Evolutionary conservation across 2,888 invertebrate genomes (phyloP), one percentile per base, ranked within the genome.

Genomic region (Standfussiana lucernea): DNA sequence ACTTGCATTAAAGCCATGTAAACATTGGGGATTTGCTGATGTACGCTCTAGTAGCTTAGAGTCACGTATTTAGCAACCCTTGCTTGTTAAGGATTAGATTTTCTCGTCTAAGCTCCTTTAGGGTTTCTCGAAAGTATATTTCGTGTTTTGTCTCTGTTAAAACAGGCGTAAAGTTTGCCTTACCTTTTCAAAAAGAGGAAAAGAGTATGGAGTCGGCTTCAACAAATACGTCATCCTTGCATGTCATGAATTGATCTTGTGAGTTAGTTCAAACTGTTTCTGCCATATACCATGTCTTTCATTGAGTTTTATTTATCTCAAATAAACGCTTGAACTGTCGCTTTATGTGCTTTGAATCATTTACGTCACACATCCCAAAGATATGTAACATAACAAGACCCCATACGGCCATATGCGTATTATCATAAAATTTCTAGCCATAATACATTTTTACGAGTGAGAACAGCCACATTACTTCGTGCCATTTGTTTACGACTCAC

Each of bases 401-500:
- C 42, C 70, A 45, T 66, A 74, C 56, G 13, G 35, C 66, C 59
- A 67, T 72, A 83, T 24, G 45, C 47, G 56, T 61, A 28, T 56
- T 70, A 70, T 77, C 79, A 72, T 86, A 74, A 80, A 87, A 80
- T 72, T 67, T 47, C 59, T 69, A 78, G 45, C 45, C 76, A 66
- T 72, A 67, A 79, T 72, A 71, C 45, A 53, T 40, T 76, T 79
- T 82, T 78, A 88, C 66, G 83, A 83, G 78, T 82, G 76, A 85
- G 87, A 83, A 67, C 75, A 77, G 75, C 80, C 80, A 85, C 80
- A 73, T 78, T 79, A 80, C 68, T 77, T 66, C 21, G 53, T 78
- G 72, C 47, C 28, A 84, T 83, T 77, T 75, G 79, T 76, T 88
- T 86, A 85, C 75, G 75, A 87, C 88, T 81, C 75, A 83, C 79